Base-by-base conservation (phyloP, 2,113 vertebrate species). In the Montifringilla adamsi region DNA sequence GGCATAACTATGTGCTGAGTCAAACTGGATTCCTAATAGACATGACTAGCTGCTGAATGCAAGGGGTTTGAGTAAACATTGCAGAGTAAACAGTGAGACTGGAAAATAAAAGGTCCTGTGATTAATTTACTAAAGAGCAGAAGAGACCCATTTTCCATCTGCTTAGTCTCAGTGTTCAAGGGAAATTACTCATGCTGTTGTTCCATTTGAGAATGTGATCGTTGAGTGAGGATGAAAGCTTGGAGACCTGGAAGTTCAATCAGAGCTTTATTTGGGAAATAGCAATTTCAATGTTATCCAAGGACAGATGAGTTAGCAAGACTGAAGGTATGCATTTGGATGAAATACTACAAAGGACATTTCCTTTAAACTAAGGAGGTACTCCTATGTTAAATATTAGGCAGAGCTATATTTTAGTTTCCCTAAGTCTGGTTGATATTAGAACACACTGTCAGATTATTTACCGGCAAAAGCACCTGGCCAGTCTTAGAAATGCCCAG, bases 51-150 rank as follows among this genome's bases (percentile, higher is more conserved):
- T 93, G 50, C 84, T 6, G 11, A 58, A 60, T 92, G 67, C 28
- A 93, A 91, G 64, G 43, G 21, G 24, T 41, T 81, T 87, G 89
- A 96, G 85, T 97, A 94, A 91, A 86, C 68, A 53, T 82, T 0
- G 0, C 68, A 73, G 76, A 93, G 67, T 94, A 94, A 96, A 92
- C 0, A 2, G 56, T 80, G 85, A 91, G 79, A 62, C 63, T 52
- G 60, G 74, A 95, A 93, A 97, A 95, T 77, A 93, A 93, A 93
- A 91, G 60, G 83, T 84, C 82, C 28, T 83, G 89, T 95, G 89
- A 95, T 94, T 94, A 93, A 97, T 95, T 96, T 96, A 84, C 86
- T 93, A 82, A 88, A 79, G 88, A 96, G 93, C 63, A 94, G 86
- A 90, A 87, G 53, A 87, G 62, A 94, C 92, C 93, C 4, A 84